Evolutionary conservation across 2,113 vertebrate species (phyloP).

Genomic region (Hippopotamus amphibius): DNA sequence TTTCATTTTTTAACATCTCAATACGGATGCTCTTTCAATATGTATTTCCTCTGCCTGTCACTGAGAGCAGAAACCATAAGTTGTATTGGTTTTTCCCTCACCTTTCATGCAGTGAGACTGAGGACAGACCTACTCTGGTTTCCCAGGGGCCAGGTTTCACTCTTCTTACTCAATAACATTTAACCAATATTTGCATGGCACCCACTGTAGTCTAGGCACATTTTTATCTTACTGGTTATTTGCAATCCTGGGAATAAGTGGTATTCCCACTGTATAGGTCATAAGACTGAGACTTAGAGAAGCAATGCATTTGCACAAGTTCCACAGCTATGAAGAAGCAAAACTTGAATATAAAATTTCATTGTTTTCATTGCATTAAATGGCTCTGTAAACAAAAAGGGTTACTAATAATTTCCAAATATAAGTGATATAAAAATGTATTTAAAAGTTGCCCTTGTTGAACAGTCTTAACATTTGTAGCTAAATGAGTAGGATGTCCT

Average conservation of each 20-base stretch:
- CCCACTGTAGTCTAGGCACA: not conserved
- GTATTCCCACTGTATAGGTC: not conserved
- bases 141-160: not conserved
- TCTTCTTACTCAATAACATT: not conserved
- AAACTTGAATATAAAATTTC: not conserved
- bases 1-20: constrained; percentile 58
- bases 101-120: not conserved
- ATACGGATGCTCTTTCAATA: not conserved
- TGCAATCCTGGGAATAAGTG: not conserved
- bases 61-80: not conserved
- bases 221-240: not conserved
- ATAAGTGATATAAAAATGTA: not conserved
- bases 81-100: not conserved
- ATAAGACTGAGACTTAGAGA: not conserved
- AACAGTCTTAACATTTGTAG: not conserved
- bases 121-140: not conserved
- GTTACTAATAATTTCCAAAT: not conserved
- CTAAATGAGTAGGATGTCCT: not conserved
- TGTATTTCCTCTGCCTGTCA: not conserved
- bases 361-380: not conserved
- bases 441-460: not conserved
- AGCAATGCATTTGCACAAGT: not conserved
- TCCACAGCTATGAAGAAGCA: not conserved
- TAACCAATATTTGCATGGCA: not conserved
- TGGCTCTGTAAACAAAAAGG: not conserved